These are phyloP conservation scores for Motacilla tschutschensis DNA, from an alignment of 2,113 vertebrate genomes.

Conservation along the genomic window DNA sequence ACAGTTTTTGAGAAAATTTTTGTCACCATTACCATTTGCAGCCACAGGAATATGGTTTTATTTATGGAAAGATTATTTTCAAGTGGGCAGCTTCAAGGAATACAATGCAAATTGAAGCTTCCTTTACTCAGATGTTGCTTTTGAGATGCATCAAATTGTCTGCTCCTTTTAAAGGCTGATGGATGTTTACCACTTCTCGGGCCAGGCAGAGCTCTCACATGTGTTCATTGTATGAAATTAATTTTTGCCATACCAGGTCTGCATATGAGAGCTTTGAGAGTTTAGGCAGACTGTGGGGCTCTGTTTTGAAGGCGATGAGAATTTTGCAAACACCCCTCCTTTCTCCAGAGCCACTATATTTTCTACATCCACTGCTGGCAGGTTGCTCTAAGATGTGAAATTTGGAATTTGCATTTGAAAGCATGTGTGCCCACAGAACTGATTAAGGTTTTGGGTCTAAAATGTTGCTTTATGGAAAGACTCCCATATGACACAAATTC, in stretches of 20 bases:
- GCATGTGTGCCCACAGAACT: fast-evolving
- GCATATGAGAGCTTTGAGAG: fast-evolving
- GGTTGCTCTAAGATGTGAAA: not conserved
- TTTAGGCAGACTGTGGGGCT: not conserved
- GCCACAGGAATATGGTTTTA: not conserved
- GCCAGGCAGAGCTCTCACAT: not conserved
- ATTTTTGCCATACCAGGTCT: not conserved
- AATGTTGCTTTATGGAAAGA: not conserved
- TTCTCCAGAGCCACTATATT: not conserved
- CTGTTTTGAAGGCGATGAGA: not conserved
- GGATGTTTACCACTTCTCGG: not conserved
- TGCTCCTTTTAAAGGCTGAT: not conserved
- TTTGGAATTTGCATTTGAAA: not conserved
- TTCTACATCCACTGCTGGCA: not conserved
- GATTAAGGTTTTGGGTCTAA: fast-evolving
- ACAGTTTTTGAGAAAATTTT: not conserved
- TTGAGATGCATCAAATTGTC: not conserved
- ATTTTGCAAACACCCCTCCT: not conserved
- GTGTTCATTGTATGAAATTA: not conserved
- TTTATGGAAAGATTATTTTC: not conserved
- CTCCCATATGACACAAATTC: not conserved
- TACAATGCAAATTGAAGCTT: not conserved
- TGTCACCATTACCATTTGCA: not conserved
- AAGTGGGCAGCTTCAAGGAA: not conserved
- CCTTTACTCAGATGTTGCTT: not conserved